These are phyloP conservation scores for Lithophane socia DNA, from an alignment of 2,888 invertebrate species.

Conservation along the genomic window DNA sequence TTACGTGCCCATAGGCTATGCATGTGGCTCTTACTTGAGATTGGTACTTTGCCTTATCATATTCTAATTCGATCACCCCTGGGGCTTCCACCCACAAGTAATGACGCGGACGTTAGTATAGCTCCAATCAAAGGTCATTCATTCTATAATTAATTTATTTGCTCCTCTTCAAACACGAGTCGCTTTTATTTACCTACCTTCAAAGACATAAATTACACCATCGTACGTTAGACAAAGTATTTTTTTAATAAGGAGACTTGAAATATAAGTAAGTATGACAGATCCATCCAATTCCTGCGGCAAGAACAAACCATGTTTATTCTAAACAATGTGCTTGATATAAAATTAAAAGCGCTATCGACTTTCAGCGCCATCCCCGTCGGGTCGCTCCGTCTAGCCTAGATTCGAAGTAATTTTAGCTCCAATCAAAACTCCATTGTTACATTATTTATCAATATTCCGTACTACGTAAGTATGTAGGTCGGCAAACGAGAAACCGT, in stretches of 20 bases:
- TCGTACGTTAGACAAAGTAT: not conserved
- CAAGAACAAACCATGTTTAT: not conserved
- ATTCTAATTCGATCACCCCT: not conserved
- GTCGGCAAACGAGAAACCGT: constrained; percentile 48
- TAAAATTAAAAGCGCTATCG: constrained; percentile 26
- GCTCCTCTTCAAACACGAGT: not conserved
- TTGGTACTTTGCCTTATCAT: not conserved
- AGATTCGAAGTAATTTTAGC: constrained; percentile 50
- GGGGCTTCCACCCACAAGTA: not conserved
- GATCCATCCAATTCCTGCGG: not conserved
- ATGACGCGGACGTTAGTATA: not conserved
- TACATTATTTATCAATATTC: constrained; percentile 53
- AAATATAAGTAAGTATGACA: not conserved
- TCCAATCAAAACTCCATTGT: constrained; percentile 53
- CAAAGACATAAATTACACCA: not conserved
- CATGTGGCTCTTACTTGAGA: no score
- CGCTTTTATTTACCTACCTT: not conserved
- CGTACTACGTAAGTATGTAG: constrained; percentile 36
- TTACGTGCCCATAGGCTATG: not conserved
- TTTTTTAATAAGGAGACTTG: no score
- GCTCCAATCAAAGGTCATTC: constrained; percentile 15
- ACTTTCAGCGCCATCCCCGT: constrained; percentile 18
- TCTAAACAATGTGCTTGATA: constrained; percentile 2
- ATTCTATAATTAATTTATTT: not conserved
- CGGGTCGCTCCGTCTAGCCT: constrained; percentile 10